Evolutionary conservation across 1,140 invertebrate species (phyloP).

Genomic region (Papilio polyxenes): DNA sequence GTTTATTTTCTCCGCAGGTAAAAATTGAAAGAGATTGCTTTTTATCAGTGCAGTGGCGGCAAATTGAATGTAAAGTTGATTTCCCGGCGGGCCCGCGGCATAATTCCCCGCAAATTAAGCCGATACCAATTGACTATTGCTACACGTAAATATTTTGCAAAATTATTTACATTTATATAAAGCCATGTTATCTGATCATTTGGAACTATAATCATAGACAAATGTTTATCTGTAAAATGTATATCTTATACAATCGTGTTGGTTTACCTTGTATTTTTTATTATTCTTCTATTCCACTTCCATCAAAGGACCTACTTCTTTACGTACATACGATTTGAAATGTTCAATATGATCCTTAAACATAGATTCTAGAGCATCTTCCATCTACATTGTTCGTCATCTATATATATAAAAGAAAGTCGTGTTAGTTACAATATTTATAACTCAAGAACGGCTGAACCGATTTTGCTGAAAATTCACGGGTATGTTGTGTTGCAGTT

Average conservation of each 20-base stretch:
- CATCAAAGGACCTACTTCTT: too few species aligned
- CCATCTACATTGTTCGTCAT: too few species aligned
- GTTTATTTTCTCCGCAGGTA: slow-evolving; percentile 60
- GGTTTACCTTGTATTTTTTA: background rate
- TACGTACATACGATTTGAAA: too few species aligned
- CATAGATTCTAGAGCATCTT: too few species aligned
- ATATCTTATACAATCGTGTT: background rate
- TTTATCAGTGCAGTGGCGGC: slow-evolving; percentile 69
- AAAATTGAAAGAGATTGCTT: slow-evolving; percentile 76
- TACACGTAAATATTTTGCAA: slow-evolving; percentile 75
- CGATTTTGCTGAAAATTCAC: too few species aligned
- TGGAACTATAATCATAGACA: background rate
- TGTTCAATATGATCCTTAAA: too few species aligned
- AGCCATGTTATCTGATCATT: slow-evolving; percentile 31
- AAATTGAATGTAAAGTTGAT: slow-evolving; percentile 79
- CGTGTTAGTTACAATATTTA: too few species aligned
- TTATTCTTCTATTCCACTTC: background rate
- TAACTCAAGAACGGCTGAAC: too few species aligned
- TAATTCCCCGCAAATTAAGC: slow-evolving; percentile 76
- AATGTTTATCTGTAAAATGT: slow-evolving; percentile 1
- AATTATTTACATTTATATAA: slow-evolving; percentile 61
- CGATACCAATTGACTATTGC: slow-evolving; percentile 70
- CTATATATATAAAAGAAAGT: too few species aligned
- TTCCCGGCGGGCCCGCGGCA: slow-evolving; percentile 72
- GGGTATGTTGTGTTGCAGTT: too few species aligned